A percentile compares a stretch with the other conserved stretches of the same genome.
These are phyloP conservation scores for Elgonia sp. DNA, from an alignment of 2,888 invertebrate species.

Conservation along the genomic window DNA sequence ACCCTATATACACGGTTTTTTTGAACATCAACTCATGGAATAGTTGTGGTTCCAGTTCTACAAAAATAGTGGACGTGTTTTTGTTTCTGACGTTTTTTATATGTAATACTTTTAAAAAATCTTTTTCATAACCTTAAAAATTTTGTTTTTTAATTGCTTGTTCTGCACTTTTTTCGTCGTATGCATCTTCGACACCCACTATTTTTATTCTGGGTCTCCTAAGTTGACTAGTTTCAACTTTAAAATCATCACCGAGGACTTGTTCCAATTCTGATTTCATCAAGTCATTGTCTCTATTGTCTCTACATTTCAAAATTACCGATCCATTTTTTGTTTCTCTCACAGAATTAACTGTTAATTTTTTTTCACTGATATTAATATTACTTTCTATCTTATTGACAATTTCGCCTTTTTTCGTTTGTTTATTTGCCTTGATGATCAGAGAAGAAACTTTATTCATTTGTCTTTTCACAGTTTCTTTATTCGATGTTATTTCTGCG, in stretches of 20 bases:
- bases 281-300: background rate
- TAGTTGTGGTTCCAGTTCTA: background rate
- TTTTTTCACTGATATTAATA: background rate
- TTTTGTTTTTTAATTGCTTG: conserved; percentile 10
- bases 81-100: background rate
- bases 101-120: background rate
- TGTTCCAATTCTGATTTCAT: conserved; percentile 19
- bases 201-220: conserved; percentile 24
- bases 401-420: background rate
- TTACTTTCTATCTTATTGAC: background rate
- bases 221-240: background rate
- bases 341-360: conserved; percentile 5
- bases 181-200: conserved; percentile 16
- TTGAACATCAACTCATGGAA: background rate
- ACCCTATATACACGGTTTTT: conserved; percentile 22
- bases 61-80: conserved; percentile 17
- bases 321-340: conserved; percentile 19
- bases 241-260: background rate
- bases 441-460: conserved; percentile 8
- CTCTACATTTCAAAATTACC: background rate
- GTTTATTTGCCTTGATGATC: conserved; percentile 15
- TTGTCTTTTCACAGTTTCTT: background rate
- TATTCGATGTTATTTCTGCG: too few species aligned
- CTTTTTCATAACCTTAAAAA: background rate
- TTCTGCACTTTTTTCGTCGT: background rate